Conservation (phyloP, 1,140 invertebrate species). For the Sycobia sp. region DNA sequence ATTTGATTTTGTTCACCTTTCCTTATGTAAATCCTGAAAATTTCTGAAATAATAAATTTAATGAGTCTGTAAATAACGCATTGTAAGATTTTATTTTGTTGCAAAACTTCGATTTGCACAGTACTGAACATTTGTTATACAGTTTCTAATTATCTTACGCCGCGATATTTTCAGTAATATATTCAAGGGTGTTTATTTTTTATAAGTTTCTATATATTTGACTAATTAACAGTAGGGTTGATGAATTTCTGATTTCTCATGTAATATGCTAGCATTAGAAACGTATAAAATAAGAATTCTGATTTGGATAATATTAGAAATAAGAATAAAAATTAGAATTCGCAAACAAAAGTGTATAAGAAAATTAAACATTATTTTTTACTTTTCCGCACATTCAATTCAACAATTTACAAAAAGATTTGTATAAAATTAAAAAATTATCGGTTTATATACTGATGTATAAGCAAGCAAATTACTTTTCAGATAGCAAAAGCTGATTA, state of each 20-base stretch:
- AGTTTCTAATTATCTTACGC: conserved; percentile 12
- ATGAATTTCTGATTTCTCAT: background rate
- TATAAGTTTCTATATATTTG: too few relatives aligned
- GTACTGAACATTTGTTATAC: background rate
- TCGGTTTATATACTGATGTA: conserved; percentile 17
- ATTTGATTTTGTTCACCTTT: conserved; percentile 17
- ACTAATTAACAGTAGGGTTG: background rate
- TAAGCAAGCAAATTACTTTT: conserved; percentile 22
- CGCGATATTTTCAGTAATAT: conserved; percentile 5
- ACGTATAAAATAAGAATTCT: conserved; percentile 5
- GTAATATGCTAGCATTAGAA: background rate
- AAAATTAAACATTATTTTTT: background rate
- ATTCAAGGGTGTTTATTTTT: conserved; percentile 14
- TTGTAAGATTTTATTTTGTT: conserved; percentile 15
- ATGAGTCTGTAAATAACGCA: background rate
- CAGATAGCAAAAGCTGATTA: conserved; percentile 13
- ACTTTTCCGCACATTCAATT: conserved; percentile 8
- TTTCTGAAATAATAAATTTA: conserved; percentile 49
- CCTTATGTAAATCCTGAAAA: conserved; percentile 45
- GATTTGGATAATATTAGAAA: background rate
- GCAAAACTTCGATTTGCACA: background rate
- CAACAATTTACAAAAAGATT: background rate
- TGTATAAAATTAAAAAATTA: conserved; percentile 9
- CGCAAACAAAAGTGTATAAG: background rate
- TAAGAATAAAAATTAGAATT: conserved; percentile 3